These are phyloP conservation scores for Trochalopteron elliotii DNA, from an alignment of 2,113 vertebrate species.

Conservation along the genomic window DNA sequence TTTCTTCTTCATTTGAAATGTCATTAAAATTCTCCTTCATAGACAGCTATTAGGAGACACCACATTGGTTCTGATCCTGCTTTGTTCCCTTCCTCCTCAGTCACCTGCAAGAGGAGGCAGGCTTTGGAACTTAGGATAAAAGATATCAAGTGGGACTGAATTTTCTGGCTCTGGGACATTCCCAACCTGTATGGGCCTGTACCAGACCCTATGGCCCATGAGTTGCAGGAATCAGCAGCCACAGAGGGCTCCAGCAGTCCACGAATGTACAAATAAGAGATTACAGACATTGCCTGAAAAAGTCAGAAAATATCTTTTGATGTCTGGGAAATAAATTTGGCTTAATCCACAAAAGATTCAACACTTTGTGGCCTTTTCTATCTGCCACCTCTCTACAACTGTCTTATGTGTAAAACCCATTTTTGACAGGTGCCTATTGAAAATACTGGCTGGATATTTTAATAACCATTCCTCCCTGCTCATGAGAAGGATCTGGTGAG, in stretches of 20 bases:
- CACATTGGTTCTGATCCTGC: background rate
- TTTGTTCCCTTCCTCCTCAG: background rate
- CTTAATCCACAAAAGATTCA: background rate
- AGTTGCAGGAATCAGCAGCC: background rate
- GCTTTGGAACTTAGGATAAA: background rate
- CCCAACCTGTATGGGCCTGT: background rate
- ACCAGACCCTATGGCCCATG: background rate
- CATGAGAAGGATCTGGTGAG: background rate
- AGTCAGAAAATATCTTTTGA: background rate
- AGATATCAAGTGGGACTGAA: background rate
- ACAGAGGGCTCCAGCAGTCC: background rate
- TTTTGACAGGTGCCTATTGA: background rate
- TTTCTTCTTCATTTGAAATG: conserved; percentile 24
- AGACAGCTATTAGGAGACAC: background rate
- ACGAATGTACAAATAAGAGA: background rate
- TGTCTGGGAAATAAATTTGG: background rate
- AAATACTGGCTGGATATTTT: background rate
- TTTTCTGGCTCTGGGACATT: background rate
- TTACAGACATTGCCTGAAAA: background rate
- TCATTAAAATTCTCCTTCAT: background rate
- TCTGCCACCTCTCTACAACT: background rate
- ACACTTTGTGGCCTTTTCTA: background rate
- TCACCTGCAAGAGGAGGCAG: background rate
- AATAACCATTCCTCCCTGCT: background rate
- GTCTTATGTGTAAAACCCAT: background rate